Evolutionary conservation across 2,888 invertebrate genomes (phyloP).

Genomic region (Tipula helvola): DNA sequence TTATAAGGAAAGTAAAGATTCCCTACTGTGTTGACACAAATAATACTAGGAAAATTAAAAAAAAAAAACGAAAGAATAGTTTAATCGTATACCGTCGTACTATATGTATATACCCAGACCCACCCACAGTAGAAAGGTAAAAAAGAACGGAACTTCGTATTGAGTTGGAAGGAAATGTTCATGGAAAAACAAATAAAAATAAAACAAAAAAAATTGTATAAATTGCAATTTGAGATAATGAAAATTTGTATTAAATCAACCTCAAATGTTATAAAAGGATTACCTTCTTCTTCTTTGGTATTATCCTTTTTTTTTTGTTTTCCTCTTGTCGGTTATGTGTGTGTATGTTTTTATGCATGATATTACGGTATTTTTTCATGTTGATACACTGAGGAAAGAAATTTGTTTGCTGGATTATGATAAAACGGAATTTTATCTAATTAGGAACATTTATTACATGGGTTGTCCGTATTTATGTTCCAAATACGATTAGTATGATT

Average conservation of each 20-base stretch:
- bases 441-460: not conserved
- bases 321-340: not conserved
- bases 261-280: not conserved
- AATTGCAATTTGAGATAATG: not conserved
- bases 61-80: not conserved
- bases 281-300: not conserved
- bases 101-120: not conserved
- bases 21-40: not conserved
- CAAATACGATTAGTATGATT: not conserved
- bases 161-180: not conserved
- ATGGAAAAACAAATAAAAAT: not conserved
- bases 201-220: not conserved
- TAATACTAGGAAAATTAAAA: not conserved
- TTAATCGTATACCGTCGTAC: not conserved
- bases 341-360: not conserved
- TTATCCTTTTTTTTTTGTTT: not conserved
- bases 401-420: not conserved
- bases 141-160: not conserved
- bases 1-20: not conserved
- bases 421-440: not conserved
- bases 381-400: not conserved
- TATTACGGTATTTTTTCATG: not conserved
- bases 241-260: not conserved
- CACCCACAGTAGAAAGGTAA: not conserved
- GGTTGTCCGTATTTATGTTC: not conserved